These are phyloP conservation scores for Abramis brama DNA, from an alignment of 2,113 vertebrate genomes.

Conservation along the genomic window DNA sequence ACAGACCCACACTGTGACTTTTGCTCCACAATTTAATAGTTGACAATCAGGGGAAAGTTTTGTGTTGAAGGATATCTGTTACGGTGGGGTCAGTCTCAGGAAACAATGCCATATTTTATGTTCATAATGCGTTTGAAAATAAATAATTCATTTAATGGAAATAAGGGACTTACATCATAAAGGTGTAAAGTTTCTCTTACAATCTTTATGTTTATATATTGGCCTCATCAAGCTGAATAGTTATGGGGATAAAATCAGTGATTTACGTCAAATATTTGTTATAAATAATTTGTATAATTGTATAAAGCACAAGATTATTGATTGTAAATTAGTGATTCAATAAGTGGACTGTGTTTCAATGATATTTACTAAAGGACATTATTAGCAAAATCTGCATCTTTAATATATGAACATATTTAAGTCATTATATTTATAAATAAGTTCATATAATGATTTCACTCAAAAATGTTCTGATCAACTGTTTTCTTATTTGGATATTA, in stretches of 20 bases:
- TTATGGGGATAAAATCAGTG: not conserved
- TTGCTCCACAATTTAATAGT: not conserved
- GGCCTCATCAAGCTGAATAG: not conserved
- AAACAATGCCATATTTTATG: not conserved
- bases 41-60: conserved; percentile 21
- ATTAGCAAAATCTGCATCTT: too few species aligned
- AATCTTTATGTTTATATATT: not conserved
- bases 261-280: not conserved
- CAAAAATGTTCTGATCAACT: not conserved
- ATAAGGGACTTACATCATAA: not conserved
- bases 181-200: not conserved
- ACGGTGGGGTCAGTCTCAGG: not conserved
- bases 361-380: too few species aligned
- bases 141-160: not conserved
- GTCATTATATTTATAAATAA: too few species aligned
- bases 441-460: not conserved
- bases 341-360: too few species aligned
- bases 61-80: conserved; percentile 22
- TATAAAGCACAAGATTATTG: not conserved
- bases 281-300: not conserved
- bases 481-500: not conserved
- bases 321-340: not conserved
- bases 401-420: too few species aligned
- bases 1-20: conserved; percentile 35
- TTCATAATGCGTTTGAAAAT: not conserved